phyloP scores from a whole-genome alignment of 1,140 invertebrate species.

The Chlorops oryzae region DNA sequence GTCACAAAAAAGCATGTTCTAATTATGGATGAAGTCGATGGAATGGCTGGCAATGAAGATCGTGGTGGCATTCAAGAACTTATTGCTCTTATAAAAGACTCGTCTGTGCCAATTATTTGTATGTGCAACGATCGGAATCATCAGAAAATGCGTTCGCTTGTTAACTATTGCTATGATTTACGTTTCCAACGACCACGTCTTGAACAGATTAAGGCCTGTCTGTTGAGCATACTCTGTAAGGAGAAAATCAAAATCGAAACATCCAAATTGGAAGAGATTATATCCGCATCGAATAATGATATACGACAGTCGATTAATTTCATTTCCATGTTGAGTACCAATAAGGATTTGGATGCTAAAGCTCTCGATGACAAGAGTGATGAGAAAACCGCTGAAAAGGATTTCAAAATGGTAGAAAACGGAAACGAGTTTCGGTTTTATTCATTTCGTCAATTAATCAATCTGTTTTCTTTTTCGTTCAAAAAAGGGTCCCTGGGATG shows the following conservation, averaged over 20 bases:
- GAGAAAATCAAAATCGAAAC: constrained; percentile 79
- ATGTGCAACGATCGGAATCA: constrained; percentile 97
- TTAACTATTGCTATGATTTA: constrained; percentile 94
- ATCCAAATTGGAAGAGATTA: constrained; percentile 75
- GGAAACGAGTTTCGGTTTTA: background rate
- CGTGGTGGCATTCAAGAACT: constrained; percentile 93
- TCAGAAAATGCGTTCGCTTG: constrained; percentile 87
- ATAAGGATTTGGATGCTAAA: constrained; percentile 51
- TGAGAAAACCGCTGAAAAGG: constrained; percentile 62
- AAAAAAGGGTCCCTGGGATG: constrained; percentile 95
- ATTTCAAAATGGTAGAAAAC: constrained; percentile 66
- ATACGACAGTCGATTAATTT: constrained; percentile 89
- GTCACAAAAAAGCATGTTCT: constrained; percentile 74
- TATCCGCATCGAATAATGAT: constrained; percentile 84
- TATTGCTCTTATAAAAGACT: constrained; percentile 84
- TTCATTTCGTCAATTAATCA: background rate
- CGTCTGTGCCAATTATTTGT: constrained; percentile 91
- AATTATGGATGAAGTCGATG: constrained; percentile 99
- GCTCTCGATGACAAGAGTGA: constrained; percentile 50
- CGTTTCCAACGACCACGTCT: constrained; percentile 73
- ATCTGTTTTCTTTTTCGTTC: constrained; percentile 1
- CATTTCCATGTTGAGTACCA: constrained; percentile 69
- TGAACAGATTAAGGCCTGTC: constrained; percentile 85
- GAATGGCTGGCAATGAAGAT: constrained; percentile 99
- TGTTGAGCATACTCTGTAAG: constrained; percentile 88